phyloP scores from a whole-genome alignment of 35 echinoderm and acorn worm species.

The Amphiura filiformis region DNA sequence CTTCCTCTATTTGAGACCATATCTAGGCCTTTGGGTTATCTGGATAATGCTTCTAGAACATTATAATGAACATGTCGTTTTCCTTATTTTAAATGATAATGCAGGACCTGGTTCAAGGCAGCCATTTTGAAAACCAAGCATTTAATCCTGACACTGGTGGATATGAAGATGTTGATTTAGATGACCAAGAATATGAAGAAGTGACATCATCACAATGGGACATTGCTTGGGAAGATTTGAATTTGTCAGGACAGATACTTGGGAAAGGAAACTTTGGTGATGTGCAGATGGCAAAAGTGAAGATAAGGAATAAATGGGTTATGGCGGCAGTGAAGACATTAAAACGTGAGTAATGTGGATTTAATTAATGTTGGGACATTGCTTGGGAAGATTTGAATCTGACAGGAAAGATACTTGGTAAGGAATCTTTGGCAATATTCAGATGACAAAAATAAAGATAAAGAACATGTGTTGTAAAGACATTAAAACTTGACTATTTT shows the following conservation, averaged over 20 bases:
- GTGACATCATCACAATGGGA: neutral
- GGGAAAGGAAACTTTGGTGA: constrained; percentile 43
- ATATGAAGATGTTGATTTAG: neutral
- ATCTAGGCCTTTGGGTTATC: no score
- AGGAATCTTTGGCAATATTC: constrained; percentile 32
- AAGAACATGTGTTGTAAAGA: constrained; percentile 11
- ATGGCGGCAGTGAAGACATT: constrained; percentile 21
- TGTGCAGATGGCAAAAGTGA: constrained; percentile 1
- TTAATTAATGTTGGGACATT: no score
- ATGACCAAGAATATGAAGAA: constrained; percentile 2
- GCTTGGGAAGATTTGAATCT: constrained; percentile 9
- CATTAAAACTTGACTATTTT: neutral
- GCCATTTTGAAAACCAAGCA: neutral
- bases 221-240: constrained; percentile 17
- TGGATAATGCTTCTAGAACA: no score
- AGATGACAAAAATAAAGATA: neutral
- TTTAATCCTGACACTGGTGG: neutral
- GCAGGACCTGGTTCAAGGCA: no score
- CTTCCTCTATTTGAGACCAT: no score
- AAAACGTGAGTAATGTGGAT: neutral
- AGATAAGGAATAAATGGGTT: neutral
- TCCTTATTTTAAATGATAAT: no score
- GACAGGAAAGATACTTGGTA: constrained; percentile 9
- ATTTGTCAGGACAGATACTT: neutral
- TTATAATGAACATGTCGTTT: no score